A percentile compares a stretch with the other conserved stretches of the same genome.
These are phyloP conservation scores for Synanthedon vespiformis DNA, from an alignment of 2,888 invertebrate species.

Conservation along the genomic window DNA sequence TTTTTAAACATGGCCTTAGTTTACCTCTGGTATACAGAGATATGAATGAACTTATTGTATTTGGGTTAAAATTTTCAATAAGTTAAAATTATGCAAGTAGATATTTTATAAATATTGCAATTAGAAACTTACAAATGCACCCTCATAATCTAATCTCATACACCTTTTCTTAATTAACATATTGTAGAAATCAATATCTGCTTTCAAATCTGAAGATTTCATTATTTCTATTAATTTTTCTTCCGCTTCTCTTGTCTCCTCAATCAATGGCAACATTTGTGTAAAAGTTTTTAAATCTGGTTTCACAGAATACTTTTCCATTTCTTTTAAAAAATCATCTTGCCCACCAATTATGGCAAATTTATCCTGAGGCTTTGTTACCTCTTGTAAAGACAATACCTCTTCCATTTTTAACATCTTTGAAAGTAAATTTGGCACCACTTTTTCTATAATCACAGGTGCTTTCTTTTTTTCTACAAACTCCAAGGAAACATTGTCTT, in stretches of 20 bases:
- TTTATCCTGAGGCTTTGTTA: slow-evolving; percentile 73
- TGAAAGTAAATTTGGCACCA: slow-evolving; percentile 76
- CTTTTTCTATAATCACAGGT: slow-evolving; percentile 13
- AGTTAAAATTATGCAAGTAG: too few relatives aligned
- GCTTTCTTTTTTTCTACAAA: slow-evolving; percentile 8
- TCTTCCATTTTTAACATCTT: slow-evolving; percentile 71
- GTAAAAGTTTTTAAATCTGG: slow-evolving; percentile 87
- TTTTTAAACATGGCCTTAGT: too few relatives aligned
- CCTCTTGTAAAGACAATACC: slow-evolving; percentile 70
- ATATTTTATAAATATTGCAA: too few relatives aligned
- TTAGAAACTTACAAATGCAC: slow-evolving; percentile 73
- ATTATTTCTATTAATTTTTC: slow-evolving; percentile 74
- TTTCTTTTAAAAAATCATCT: slow-evolving; percentile 79
- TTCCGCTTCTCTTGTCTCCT: slow-evolving; percentile 76
- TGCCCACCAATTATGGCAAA: slow-evolving; percentile 85
- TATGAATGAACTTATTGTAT: too few relatives aligned
- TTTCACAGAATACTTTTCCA: slow-evolving; percentile 74
- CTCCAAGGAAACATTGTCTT: slow-evolving; percentile 4
- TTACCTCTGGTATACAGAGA: too few relatives aligned
- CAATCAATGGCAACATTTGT: slow-evolving; percentile 79
- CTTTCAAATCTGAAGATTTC: slow-evolving; percentile 67
- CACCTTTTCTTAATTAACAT: slow-evolving; percentile 86
- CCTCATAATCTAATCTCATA: slow-evolving; percentile 75
- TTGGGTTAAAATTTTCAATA: too few relatives aligned
- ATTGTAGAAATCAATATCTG: slow-evolving; percentile 88